phyloP scores from a whole-genome alignment of 53 echinoderm and acorn worm species.

The Holothuria leucospilota region DNA sequence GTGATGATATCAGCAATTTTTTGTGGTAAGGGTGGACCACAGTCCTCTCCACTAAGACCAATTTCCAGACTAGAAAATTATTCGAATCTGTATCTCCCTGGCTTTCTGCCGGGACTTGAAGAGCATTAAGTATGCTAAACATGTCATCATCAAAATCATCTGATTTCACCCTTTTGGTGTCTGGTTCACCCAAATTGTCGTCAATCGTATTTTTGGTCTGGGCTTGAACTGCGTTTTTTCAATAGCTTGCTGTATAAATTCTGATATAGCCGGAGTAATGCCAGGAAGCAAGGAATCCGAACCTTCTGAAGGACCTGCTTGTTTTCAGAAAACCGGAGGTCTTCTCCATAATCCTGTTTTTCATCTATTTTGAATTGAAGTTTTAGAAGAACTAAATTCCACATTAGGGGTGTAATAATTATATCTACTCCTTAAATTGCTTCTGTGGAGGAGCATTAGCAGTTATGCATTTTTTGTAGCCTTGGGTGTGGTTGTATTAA shows the following conservation, averaged over 20 bases:
- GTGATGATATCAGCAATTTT: not conserved
- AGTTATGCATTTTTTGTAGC: too few species aligned
- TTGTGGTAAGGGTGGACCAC: not conserved
- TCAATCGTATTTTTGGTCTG: not conserved
- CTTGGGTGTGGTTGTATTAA: too few species aligned
- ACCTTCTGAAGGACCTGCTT: not conserved
- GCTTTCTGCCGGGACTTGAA: constrained; percentile 20
- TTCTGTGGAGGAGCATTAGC: too few species aligned
- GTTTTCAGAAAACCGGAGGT: not conserved
- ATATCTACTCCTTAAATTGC: too few species aligned
- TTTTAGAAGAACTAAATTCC: too few species aligned
- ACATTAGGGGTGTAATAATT: too few species aligned
- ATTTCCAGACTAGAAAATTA: constrained; percentile 1
- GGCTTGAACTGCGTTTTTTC: not conserved
- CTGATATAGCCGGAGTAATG: not conserved
- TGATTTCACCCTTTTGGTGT: too few species aligned
- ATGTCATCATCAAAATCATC: too few species aligned
- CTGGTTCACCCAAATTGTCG: not conserved
- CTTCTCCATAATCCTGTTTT: not conserved
- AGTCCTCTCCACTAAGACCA: not conserved
- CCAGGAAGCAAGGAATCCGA: not conserved
- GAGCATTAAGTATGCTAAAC: too few species aligned
- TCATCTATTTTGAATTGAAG: not conserved
- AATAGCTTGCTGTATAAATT: not conserved
- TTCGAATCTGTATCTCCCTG: not conserved